Percentiles rank a stretch among this genome's conserved stretches.
Conservation (phyloP, 1,140 invertebrate species). For the Drosophila kikkawai region DNA sequence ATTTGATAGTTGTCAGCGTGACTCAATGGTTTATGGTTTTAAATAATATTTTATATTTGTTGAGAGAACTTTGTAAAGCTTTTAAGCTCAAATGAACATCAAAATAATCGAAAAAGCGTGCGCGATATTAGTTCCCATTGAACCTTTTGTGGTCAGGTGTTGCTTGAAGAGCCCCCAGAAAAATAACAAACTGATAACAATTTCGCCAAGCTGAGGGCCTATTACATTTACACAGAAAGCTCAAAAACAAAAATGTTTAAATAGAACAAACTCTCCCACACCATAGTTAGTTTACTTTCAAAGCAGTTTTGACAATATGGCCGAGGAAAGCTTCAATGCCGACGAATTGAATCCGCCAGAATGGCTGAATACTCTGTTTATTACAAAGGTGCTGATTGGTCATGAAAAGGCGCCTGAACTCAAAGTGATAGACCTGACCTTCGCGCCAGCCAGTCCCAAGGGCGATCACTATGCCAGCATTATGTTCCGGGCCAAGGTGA, state of each 20-base stretch:
- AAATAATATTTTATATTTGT: background rate
- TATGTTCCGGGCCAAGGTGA: too few relatives aligned
- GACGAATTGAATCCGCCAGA: conserved; percentile 18
- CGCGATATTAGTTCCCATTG: background rate
- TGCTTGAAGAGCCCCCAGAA: background rate
- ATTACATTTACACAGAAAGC: conserved; percentile 2
- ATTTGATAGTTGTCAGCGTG: background rate
- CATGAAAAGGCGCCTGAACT: conserved; percentile 32
- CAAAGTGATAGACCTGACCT: conserved; percentile 23
- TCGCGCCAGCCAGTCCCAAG: conserved; percentile 58
- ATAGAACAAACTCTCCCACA: background rate
- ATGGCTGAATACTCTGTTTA: conserved; percentile 42
- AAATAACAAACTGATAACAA: conserved; percentile 5
- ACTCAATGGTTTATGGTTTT: background rate
- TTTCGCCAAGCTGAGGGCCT: conserved; percentile 1
- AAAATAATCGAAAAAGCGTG: background rate
- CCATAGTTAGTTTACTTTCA: background rate
- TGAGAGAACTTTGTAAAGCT: background rate
- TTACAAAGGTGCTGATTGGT: conserved; percentile 41
- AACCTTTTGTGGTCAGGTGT: background rate
- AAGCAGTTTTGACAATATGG: background rate
- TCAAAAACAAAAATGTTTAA: background rate
- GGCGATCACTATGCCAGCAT: too few relatives aligned
- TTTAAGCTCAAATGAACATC: background rate
- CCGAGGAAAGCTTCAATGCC: conserved; percentile 2